Evolutionary conservation across 2,888 invertebrate genomes (phyloP).

Genomic region (Ophion slaviceki): DNA sequence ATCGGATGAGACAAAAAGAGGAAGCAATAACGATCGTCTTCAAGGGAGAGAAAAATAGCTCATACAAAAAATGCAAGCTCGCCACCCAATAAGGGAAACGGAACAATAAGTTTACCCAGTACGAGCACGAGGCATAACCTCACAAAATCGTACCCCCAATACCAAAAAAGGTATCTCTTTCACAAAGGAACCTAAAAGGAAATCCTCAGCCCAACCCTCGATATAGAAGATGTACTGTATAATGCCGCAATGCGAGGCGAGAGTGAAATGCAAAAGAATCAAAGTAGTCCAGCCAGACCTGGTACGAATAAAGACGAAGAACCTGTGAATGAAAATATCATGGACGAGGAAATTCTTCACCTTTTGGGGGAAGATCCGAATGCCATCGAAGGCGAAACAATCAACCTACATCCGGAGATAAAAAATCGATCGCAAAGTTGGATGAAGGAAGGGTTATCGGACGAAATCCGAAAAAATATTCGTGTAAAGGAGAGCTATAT

Average conservation of each 20-base stretch:
- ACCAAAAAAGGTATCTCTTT: neutral
- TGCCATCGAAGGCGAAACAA: conserved; percentile 10
- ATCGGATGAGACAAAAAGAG: conserved; percentile 42
- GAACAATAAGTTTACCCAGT: conserved; percentile 33
- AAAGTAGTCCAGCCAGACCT: too few relatives aligned
- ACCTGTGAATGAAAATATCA: neutral
- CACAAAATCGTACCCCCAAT: neutral
- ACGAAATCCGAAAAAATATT: conserved; percentile 50
- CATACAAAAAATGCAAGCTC: neutral
- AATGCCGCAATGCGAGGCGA: neutral
- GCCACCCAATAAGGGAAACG: conserved; percentile 18
- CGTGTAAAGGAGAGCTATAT: conserved; percentile 50
- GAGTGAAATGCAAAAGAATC: too few relatives aligned
- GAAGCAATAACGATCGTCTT: conserved; percentile 31
- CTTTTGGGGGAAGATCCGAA: conserved; percentile 61
- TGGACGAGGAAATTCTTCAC: conserved; percentile 41
- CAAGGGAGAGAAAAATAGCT: conserved; percentile 22
- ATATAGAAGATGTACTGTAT: neutral
- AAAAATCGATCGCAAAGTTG: conserved; percentile 72
- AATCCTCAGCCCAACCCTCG: conserved; percentile 4
- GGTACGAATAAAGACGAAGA: too few relatives aligned
- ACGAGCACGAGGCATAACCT: conserved; percentile 4
- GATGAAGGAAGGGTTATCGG: conserved; percentile 72
- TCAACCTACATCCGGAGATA: conserved; percentile 63
- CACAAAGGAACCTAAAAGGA: conserved; percentile 12